phyloP scores from a whole-genome alignment of 2,113 vertebrate genomes.

The Willisornis vidua region DNA sequence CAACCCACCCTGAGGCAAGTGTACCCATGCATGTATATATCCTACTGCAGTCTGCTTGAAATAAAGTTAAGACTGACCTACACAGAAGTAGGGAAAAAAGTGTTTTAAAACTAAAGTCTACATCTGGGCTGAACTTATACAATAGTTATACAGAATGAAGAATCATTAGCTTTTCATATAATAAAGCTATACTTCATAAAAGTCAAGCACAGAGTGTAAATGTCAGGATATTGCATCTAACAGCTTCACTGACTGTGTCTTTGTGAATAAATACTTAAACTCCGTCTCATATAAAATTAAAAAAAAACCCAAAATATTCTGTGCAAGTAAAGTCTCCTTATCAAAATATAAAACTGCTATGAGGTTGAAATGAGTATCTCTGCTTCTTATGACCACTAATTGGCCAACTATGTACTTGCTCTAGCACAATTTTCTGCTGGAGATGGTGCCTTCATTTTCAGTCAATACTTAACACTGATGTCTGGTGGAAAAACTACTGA shows the following conservation, averaged over 20 bases:
- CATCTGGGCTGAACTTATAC: background rate
- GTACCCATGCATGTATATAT: background rate
- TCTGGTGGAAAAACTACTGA: background rate
- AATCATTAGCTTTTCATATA: conserved; percentile 10
- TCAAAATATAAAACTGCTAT: background rate
- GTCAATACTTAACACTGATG: background rate
- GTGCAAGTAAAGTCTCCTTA: background rate
- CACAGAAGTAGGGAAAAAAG: background rate
- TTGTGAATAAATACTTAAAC: background rate
- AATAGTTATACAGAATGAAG: background rate
- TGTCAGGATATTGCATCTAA: background rate
- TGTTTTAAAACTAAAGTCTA: background rate
- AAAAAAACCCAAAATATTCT: background rate
- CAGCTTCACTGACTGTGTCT: background rate
- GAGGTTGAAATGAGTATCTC: background rate
- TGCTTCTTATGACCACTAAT: background rate
- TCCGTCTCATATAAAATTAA: background rate
- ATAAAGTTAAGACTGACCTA: background rate
- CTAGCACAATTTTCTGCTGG: background rate
- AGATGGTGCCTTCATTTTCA: background rate
- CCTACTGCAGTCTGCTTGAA: background rate
- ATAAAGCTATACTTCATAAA: background rate
- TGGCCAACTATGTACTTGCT: background rate
- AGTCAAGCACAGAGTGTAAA: conserved; percentile 6
- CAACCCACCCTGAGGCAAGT: background rate